Percentiles rank a stretch among this genome's conserved stretches.
phyloP scores from a whole-genome alignment of 2,113 vertebrate species.

The Corapipo altera region DNA sequence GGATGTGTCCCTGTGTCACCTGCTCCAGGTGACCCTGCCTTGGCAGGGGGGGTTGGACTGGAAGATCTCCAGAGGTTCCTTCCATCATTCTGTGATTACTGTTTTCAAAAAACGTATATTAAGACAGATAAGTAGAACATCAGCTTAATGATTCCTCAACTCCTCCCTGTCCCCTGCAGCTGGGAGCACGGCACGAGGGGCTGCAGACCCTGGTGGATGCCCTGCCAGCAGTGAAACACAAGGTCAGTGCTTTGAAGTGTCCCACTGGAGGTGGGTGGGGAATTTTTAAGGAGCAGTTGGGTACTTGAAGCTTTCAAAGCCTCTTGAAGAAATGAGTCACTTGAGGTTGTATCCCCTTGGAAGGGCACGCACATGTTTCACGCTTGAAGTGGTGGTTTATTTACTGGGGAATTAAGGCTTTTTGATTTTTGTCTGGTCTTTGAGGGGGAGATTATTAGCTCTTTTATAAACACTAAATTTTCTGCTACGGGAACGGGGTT shows the following conservation, averaged over 20 bases:
- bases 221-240: conserved; percentile 91
- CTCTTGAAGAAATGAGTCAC: not conserved
- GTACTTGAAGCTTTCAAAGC: not conserved
- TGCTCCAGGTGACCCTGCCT: not conserved
- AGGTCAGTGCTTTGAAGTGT: conserved; percentile 72
- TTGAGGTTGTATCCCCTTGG: not conserved
- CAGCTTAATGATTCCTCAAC: not conserved
- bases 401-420: not conserved
- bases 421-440: not conserved
- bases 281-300: not conserved
- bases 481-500: not conserved
- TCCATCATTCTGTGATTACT: not conserved
- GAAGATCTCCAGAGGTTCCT: not conserved
- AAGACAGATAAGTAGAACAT: not conserved
- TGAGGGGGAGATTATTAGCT: not conserved
- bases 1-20: not conserved
- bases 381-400: not conserved
- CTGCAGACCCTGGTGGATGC: conserved; percentile 92
- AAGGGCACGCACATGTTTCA: not conserved
- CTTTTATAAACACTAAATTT: not conserved
- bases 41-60: not conserved
- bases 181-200: conserved; percentile 87
- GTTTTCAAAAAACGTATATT: not conserved
- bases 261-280: not conserved
- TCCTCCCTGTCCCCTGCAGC: conserved; percentile 64